These are phyloP conservation scores for Lamellibrachia satsuma DNA, from an alignment of 2,888 invertebrate species.

Conservation along the genomic window DNA sequence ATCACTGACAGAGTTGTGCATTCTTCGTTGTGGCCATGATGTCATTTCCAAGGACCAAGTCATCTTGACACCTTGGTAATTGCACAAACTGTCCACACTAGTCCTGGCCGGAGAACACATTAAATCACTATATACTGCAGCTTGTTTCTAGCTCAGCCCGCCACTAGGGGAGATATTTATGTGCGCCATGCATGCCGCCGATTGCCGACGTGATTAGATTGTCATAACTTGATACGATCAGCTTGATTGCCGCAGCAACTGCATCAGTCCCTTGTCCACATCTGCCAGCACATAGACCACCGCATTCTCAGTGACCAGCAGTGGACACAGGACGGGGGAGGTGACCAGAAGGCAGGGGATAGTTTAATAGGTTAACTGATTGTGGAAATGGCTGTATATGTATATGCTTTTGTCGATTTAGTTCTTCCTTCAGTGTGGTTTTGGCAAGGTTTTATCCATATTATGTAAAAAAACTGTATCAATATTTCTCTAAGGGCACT, in stretches of 20 bases:
- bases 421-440: too few species aligned
- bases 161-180: background rate
- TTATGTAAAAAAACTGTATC: too few species aligned
- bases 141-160: background rate
- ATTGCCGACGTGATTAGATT: constrained; percentile 10
- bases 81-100: background rate
- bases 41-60: background rate
- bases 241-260: background rate
- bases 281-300: background rate
- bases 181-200: background rate
- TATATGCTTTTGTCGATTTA: too few species aligned
- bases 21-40: background rate
- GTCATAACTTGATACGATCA: constrained; percentile 17
- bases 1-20: background rate
- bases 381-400: too few species aligned
- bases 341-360: background rate
- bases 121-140: background rate
- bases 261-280: background rate
- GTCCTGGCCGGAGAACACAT: background rate
- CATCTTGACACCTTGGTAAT: background rate
- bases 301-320: background rate
- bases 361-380: too few species aligned
- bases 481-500: too few species aligned
- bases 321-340: background rate
- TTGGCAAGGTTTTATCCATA: too few species aligned